A percentile compares a stretch with the other conserved stretches of the same genome.
Conservation (phyloP, 2,888 invertebrate species). For the Pheosia tremula region DNA sequence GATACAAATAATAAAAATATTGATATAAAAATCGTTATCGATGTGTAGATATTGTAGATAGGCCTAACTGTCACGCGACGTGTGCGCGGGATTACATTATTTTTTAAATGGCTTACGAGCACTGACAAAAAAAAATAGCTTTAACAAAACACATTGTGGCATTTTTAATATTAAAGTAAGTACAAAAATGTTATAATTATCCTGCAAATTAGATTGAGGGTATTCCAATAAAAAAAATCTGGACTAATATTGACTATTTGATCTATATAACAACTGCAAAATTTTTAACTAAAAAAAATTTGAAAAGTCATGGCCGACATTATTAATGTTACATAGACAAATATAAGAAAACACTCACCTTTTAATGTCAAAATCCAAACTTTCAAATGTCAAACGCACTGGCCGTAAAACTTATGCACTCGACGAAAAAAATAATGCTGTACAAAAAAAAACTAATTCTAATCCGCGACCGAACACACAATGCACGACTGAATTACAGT, state of each 20-base stretch:
- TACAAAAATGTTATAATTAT: not conserved
- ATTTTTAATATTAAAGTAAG: not conserved
- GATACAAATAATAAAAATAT: conserved; percentile 14
- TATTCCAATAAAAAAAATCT: not conserved
- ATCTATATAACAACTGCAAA: too few relatives aligned
- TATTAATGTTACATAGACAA: not conserved
- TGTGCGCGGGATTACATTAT: not conserved
- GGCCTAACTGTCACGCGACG: conserved; percentile 38
- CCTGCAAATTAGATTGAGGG: not conserved
- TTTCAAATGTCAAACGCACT: conserved; percentile 53
- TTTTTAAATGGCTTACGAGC: not conserved
- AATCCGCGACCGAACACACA: conserved; percentile 65
- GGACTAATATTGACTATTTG: not conserved
- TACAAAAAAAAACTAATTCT: conserved; percentile 28
- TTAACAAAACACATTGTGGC: not conserved
- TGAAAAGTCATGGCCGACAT: not conserved
- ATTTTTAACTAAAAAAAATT: not conserved
- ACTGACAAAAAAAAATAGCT: not conserved
- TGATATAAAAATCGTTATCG: conserved; percentile 33
- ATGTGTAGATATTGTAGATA: conserved; percentile 36
- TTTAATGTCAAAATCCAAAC: conserved; percentile 71
- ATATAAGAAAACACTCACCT: conserved; percentile 57
- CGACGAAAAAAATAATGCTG: conserved; percentile 28
- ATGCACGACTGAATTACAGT: conserved; percentile 50
- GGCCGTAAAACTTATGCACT: conserved; percentile 58